Evolutionary conservation across 2,113 vertebrate species (phyloP).

Genomic region (Hippotragus niger): DNA sequence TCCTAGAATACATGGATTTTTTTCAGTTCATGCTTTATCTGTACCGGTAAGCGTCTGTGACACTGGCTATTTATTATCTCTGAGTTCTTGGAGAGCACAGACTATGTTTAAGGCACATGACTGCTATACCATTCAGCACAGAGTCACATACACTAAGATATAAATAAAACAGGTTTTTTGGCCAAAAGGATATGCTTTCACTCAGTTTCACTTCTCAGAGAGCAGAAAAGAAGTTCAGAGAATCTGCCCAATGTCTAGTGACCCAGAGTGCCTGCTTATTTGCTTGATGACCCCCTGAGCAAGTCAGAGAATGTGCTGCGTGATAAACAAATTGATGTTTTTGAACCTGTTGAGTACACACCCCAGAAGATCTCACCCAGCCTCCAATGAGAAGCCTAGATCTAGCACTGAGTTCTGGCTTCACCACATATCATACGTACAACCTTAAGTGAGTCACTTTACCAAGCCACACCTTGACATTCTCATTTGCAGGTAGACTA

Average conservation of each 20-base stretch:
- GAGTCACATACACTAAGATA: neutral
- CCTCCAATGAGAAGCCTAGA: neutral
- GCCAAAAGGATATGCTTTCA: neutral
- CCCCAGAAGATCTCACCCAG: neutral
- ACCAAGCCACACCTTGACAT: neutral
- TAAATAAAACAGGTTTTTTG: neutral
- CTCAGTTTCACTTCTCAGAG: neutral
- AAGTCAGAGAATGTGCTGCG: neutral
- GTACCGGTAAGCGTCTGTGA: neutral
- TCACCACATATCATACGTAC: rapidly evolving
- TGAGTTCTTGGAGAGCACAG: neutral
- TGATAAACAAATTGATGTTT: neutral
- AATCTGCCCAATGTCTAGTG: neutral
- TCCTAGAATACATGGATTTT: neutral
- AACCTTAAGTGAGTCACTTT: neutral
- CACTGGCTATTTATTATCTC: neutral
- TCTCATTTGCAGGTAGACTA: neutral
- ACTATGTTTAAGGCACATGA: neutral
- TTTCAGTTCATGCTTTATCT: neutral
- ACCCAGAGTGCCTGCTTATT: neutral
- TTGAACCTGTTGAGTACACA: neutral
- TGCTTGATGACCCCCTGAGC: neutral
- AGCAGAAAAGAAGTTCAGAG: neutral
- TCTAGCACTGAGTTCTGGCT: neutral
- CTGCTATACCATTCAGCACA: neutral